These are phyloP conservation scores for Meleagris gallopavo DNA, from an alignment of 2,113 vertebrate species.

Conservation along the genomic window DNA sequence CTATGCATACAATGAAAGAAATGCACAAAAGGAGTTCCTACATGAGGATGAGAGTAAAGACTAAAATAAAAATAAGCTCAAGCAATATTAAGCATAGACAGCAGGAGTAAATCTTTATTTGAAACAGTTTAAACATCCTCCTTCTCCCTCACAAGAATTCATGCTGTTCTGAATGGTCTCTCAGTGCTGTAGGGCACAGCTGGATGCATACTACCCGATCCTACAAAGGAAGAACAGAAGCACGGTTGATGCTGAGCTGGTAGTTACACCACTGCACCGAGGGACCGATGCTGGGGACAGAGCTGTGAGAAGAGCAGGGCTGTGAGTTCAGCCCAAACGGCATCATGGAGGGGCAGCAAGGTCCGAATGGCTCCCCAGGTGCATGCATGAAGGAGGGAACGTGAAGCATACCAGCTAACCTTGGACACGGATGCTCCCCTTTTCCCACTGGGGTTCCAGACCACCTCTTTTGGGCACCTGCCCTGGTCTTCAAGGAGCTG, in stretches of 20 bases:
- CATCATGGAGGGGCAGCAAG: background rate
- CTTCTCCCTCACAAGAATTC: background rate
- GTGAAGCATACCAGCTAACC: background rate
- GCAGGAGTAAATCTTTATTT: conserved; percentile 19
- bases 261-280: accelerated
- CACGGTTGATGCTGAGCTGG: background rate
- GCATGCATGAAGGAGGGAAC: background rate
- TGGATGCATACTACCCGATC: background rate
- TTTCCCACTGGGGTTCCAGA: background rate
- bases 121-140: background rate
- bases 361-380: background rate
- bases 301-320: accelerated
- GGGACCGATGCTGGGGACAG: background rate
- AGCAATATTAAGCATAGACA: conserved; percentile 33
- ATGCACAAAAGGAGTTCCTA: conserved; percentile 48
- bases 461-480: background rate
- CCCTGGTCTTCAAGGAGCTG: background rate
- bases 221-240: background rate
- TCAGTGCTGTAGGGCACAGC: background rate
- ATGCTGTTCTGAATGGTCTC: background rate
- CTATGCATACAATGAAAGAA: conserved; percentile 11
- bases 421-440: background rate
- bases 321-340: accelerated
- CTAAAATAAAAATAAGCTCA: conserved; percentile 48
- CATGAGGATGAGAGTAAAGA: conserved; percentile 11